Conservation (phyloP, 2,797 vertebrate species). For the Tauraco hartlaubi region DNA sequence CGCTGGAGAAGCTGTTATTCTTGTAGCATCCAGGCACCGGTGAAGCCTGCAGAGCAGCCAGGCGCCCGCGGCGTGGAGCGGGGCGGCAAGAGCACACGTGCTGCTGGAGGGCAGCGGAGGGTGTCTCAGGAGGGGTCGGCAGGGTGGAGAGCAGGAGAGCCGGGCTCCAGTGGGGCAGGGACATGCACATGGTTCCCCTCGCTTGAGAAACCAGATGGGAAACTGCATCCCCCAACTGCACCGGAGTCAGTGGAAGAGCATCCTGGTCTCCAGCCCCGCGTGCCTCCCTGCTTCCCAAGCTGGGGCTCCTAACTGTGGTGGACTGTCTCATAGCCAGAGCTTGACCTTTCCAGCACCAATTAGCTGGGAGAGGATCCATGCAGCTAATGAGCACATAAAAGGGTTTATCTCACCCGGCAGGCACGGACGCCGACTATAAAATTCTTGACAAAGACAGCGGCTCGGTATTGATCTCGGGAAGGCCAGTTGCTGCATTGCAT, state of each 20-base stretch:
- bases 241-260: not conserved
- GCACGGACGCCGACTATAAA: not conserved
- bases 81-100: fast-evolving
- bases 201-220: not conserved
- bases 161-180: fast-evolving
- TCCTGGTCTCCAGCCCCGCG: fast-evolving
- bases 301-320: not conserved
- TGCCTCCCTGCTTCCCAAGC: not conserved
- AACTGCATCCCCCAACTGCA: not conserved
- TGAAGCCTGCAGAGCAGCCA: not conserved
- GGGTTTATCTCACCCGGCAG: not conserved
- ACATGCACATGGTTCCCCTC: not conserved
- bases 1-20: not conserved
- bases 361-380: not conserved
- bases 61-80: fast-evolving
- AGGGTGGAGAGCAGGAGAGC: not conserved
- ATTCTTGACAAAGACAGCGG: not conserved
- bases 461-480: not conserved
- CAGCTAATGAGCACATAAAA: not conserved
- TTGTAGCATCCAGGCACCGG: not conserved
- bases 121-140: not conserved
- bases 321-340: not conserved
- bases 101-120: not conserved
- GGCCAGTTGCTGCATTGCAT: not conserved
- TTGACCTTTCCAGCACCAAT: constrained; percentile 16